These are phyloP conservation scores for Labia minor DNA, from an alignment of 2,888 invertebrate genomes.

Conservation along the genomic window DNA sequence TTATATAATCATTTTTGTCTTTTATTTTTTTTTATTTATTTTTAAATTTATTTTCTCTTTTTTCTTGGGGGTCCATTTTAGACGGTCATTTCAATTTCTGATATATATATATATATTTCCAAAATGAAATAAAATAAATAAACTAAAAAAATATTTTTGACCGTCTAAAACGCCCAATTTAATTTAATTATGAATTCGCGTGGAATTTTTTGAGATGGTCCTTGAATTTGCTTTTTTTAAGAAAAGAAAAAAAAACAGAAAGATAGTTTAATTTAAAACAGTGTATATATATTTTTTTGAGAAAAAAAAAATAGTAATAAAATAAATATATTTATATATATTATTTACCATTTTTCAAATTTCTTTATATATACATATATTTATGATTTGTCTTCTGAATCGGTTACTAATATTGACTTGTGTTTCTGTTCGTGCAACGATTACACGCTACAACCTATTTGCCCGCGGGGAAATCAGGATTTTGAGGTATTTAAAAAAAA, in stretches of 20 bases:
- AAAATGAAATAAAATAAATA: no score
- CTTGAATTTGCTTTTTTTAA: conserved; percentile 53
- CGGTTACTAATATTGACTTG: conserved; percentile 15
- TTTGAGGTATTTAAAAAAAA: conserved; percentile 58
- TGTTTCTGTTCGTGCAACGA: conserved; percentile 5
- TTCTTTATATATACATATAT: conserved; percentile 37
- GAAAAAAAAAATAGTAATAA: no score
- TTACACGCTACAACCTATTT: conserved; percentile 15
- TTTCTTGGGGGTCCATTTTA: conserved; percentile 30
- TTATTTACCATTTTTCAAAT: conserved; percentile 34
- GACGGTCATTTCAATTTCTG: conserved; percentile 16
- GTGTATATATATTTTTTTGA: conserved; percentile 44
- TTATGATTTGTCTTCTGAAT: conserved; percentile 36
- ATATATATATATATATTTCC: conserved; percentile 22
- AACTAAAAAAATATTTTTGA: no score
- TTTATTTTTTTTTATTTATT: conserved; percentile 38
- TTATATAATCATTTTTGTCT: conserved; percentile 28
- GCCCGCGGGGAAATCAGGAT: conserved; percentile 53
- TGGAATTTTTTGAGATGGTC: conserved; percentile 92
- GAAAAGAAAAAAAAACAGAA: conserved; percentile 19
- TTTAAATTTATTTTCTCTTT: conserved; percentile 31
- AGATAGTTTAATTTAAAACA: conserved; percentile 18
- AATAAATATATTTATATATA: conserved; percentile 30
- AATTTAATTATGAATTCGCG: no score
- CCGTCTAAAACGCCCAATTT: conserved; percentile 19